Evolutionary conservation across 2,888 invertebrate genomes (phyloP), one percentile per base, ranked within the genome.

Genomic region (Lepas anatifera): DNA sequence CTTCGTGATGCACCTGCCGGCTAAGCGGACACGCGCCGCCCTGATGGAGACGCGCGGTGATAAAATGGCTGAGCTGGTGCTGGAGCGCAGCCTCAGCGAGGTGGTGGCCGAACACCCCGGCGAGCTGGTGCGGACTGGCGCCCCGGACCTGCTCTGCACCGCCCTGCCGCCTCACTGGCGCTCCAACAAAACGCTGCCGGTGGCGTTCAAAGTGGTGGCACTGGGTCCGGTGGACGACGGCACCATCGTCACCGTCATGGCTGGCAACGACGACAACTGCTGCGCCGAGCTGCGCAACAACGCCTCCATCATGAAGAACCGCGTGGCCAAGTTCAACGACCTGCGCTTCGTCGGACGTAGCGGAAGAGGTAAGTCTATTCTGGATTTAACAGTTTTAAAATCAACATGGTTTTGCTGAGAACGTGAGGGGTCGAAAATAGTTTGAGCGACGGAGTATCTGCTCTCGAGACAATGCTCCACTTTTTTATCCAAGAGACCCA

Each of bases 261-360:
- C 96, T 35, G 97, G 97, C 35, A 98, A 98, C 81, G 97, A 98
- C 79, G 96, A 98, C 82, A 97, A 96, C 82, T 94, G 89, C 79
- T 93, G 92, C 77, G 95, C 94, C 3, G 96, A 98, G 80, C 83
- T 96, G 75, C 84, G 95, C 77, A 98, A 98, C 83, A 90, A 89
- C 77, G 90, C 92, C 25, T 94, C 96, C 0, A 90, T 94, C 73
- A 93, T 96, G 91, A 95, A 95, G 83, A 95, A 95, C 80, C 94
- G 95, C 81, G 92, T 96, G 75, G 97, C 97, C 69, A 95, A 95
- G 84, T 98, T 98, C 82, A 95, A 95, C 80, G 97, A 98, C 83
- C 85, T 98, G 71, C 85, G 97, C 80, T 98, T 98, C 83, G 95
- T 98, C 76, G 97, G 97, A 67, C 85, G 96, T 77, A 95, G 95